These are phyloP conservation scores for Pharmacophagus antenor DNA, from an alignment of 2,888 invertebrate species.

Conservation along the genomic window DNA sequence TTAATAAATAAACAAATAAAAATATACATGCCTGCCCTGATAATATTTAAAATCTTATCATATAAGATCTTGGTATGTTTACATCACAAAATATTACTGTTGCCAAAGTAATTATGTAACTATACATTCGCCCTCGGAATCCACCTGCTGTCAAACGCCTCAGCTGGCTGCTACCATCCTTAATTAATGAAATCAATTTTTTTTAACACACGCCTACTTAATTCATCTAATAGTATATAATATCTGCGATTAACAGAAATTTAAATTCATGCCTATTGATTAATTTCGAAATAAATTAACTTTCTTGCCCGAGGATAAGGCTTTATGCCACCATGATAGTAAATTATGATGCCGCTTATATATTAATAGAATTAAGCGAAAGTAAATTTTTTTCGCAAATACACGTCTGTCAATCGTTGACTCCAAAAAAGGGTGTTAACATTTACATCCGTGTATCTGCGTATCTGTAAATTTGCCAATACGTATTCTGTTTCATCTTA, in stretches of 20 bases:
- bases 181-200: conserved; percentile 4
- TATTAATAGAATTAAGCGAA: no score
- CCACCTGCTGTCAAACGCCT: conserved; percentile 21
- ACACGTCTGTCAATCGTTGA: no score
- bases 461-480: no score
- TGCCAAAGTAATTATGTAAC: conserved; percentile 13
- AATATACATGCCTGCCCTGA: no score
- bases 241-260: background rate
- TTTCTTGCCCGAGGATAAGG: background rate
- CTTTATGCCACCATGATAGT: no score
- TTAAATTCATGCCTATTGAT: background rate
- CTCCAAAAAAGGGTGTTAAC: no score
- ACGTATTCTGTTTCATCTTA: no score
- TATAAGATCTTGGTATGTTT: conserved; percentile 1
- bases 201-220: conserved; percentile 1
- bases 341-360: no score
- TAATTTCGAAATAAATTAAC: background rate
- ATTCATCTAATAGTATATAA: background rate
- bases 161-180: conserved; percentile 6
- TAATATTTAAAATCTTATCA: background rate
- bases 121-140: conserved; percentile 3
- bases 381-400: no score
- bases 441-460: no score
- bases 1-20: no score
- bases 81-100: conserved; percentile 3